phyloP scores from a whole-genome alignment of 2,888 invertebrate genomes.

The Corythucha ciliata region DNA sequence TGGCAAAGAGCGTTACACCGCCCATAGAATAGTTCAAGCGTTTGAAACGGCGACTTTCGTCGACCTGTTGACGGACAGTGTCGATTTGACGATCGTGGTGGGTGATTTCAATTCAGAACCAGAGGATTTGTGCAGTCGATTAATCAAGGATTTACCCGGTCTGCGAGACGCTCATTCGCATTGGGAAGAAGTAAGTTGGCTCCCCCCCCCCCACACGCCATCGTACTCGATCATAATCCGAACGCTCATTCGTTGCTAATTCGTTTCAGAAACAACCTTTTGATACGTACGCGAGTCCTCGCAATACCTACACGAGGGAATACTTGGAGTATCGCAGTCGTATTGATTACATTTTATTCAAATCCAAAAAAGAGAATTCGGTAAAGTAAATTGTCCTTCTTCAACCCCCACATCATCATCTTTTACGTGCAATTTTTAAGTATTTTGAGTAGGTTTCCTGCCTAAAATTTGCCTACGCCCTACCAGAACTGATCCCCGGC shows the following conservation, averaged over 20 bases:
- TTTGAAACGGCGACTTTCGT: slow-evolving; percentile 93
- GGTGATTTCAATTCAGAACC: slow-evolving; percentile 94
- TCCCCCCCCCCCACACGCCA: neutral
- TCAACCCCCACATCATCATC: neutral
- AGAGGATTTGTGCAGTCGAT: slow-evolving; percentile 62
- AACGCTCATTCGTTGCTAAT: too few species aligned
- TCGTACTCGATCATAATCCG: too few species aligned
- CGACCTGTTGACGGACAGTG: slow-evolving; percentile 64
- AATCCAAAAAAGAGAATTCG: slow-evolving; percentile 39
- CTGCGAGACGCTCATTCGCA: slow-evolving; percentile 37
- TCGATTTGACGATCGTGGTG: slow-evolving; percentile 76
- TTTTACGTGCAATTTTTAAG: neutral
- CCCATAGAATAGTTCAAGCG: slow-evolving; percentile 87
- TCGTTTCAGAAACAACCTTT: too few species aligned
- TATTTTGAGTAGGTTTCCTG: slow-evolving; percentile 42
- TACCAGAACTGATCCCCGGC: slow-evolving; percentile 57
- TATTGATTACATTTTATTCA: slow-evolving; percentile 84
- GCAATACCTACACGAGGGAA: slow-evolving; percentile 70
- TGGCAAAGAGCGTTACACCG: slow-evolving; percentile 75
- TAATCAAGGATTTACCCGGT: slow-evolving; percentile 30
- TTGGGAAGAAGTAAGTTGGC: neutral
- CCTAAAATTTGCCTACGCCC: slow-evolving; percentile 52
- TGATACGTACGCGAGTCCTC: slow-evolving; percentile 66
- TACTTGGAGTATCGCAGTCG: slow-evolving; percentile 72
- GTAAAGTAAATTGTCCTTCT: slow-evolving; percentile 28